Percentiles rank a stretch among this genome's conserved stretches.
Evolutionary conservation across 2,113 vertebrate genomes (phyloP).

Genomic region (Nettapus auritus): DNA sequence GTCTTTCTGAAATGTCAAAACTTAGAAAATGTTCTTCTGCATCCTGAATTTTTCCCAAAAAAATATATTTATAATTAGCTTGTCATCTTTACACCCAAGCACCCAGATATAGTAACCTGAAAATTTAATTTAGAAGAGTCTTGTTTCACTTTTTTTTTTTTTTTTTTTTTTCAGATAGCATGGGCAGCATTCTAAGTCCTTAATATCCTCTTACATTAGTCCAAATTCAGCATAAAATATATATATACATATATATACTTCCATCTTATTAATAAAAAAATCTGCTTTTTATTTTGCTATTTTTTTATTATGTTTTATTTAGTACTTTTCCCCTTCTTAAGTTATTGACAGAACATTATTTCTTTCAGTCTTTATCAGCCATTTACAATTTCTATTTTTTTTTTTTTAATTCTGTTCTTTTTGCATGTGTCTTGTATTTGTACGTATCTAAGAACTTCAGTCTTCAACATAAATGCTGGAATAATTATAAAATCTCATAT

Average conservation of each 20-base stretch:
- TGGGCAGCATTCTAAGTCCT: not conserved
- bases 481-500: too few species aligned
- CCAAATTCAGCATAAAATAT: not conserved
- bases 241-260: not conserved
- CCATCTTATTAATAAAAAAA: not conserved
- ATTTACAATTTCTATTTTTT: fast-evolving
- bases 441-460: not conserved
- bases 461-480: too few species aligned
- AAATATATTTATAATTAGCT: not conserved
- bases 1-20: not conserved
- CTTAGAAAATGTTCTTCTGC: not conserved
- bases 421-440: not conserved
- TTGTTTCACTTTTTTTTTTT: not conserved
- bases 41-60: not conserved
- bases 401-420: fast-evolving
- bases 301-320: not conserved
- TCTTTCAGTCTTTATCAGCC: not conserved
- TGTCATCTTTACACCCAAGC: not conserved
- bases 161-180: not conserved
- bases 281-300: fast-evolving
- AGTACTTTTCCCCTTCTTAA: not conserved
- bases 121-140: not conserved
- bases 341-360: not conserved
- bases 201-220: not conserved
- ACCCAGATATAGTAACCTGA: not conserved